Base-by-base conservation (phyloP, 2,113 vertebrate species). In the Lasiurus cinereus region DNA sequence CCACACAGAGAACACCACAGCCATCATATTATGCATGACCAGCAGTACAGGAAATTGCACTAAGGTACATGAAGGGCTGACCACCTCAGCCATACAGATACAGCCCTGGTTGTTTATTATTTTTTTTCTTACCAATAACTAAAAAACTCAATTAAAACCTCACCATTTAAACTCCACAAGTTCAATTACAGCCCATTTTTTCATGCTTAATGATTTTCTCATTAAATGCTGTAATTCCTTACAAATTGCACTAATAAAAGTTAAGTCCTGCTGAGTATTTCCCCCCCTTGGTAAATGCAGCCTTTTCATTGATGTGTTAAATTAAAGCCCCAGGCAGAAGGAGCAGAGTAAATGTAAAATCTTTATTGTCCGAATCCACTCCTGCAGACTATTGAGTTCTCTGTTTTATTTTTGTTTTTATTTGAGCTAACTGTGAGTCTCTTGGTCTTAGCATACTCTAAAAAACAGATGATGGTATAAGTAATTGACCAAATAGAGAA, bases 301-400 rank as follows among this genome's bases (percentile, higher is more conserved):
- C 70, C 96, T 98, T 98, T 97, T 98, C 98, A 98, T 54, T 98
- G 98, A 98, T 98, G 98, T 98, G 98, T 98, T 98, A 98, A 98
- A 98, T 98, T 98, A 98, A 98, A 98, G 98, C 98, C 98, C 96
- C 98, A 98, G 98, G 98, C 98, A 97, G 86, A 97, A 96, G 0
- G 13, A 98, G 90, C 86, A 91, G 95, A 97, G 93, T 91, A 98
- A 94, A 95, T 93, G 96, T 67, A 97, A 94, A 97, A 88, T 91
- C 96, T 97, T 98, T 93, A 97, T 94, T 97, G 95, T 96, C 87
- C 95, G 96, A 97, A 96, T 90, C 70, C 92, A 96, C 76, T 97
- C 97, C 92, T 76, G 46, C 72, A 94, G 85, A 96, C 93, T 90
- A 92, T 91, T 91, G 88, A 97, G 97, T 93, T 89, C 84, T 94